Base-by-base conservation (phyloP, 2,888 invertebrate genomes). In the Acrocyrtus sp. region DNA sequence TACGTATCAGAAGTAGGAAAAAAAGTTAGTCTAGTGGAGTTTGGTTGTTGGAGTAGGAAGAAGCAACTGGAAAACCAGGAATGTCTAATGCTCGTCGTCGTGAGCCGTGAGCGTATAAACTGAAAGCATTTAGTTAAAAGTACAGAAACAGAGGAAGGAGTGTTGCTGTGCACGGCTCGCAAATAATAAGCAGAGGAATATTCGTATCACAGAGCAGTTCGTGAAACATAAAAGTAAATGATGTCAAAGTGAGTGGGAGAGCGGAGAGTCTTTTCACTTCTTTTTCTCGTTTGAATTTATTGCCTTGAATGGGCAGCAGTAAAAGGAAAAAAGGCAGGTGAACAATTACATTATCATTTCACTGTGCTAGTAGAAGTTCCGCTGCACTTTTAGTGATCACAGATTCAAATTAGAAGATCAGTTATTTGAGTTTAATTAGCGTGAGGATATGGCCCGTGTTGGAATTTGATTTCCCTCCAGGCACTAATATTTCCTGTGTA, bases 381-480 rank as follows among this genome's bases (percentile, higher is more conserved):
- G 34, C 34, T 34, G 34, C 34, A 34, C 34, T 8, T 34, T 34
- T 8, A n/a, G n/a, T n/a, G n/a, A n/a, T n/a, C n/a, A n/a, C n/a
- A 34, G 34, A 34, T 34, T 34, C 12, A 34, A 34, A 34, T 12
- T 5, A 34, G n/a, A 67, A 60, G 29, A 29, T 45, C 51, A 53
- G 58, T 60, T 69, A 69, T 62, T 17, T 63, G 22, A 45, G 24
- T 45, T 65, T 72, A 72, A 72, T 72, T 57, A 63, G 39, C 39
- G 34, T 34, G 34, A 34, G 12, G 48, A 51, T 56, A 51, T 39
- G 47, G 39, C 45, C 41, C 57, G 34, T 70, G 39, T 62, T 57
- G 26, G 57, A 57, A 43, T 72, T 72, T 63, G 51, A 72, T 72
- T 72, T 51, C 26, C 29, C 70, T 72, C 70, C 12, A 63, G 70